Evolutionary conservation across 2,888 invertebrate genomes (phyloP).

Genomic region (Mesochorus sp.): DNA sequence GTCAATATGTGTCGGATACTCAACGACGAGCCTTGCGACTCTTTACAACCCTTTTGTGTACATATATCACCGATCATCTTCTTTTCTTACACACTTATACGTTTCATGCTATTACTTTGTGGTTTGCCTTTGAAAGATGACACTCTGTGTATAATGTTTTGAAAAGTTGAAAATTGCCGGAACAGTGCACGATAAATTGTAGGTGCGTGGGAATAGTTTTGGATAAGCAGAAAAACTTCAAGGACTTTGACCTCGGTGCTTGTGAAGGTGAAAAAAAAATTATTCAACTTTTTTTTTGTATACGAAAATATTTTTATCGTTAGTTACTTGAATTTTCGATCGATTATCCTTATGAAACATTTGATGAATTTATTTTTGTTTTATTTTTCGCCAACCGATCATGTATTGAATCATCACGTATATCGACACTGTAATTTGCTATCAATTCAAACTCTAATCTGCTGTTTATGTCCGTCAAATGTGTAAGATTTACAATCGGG

Average conservation of each 20-base stretch:
- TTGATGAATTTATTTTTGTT: neutral
- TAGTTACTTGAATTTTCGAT: neutral
- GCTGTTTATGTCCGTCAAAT: slow-evolving; percentile 8
- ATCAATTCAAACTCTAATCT: slow-evolving; percentile 3
- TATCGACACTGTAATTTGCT: slow-evolving; percentile 5
- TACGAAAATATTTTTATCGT: too few species aligned
- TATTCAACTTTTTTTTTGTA: neutral
- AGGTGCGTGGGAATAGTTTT: slow-evolving; percentile 50
- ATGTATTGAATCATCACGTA: too few species aligned
- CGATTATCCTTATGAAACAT: neutral
- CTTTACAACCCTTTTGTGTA: slow-evolving; percentile 34
- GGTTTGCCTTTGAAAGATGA: slow-evolving; percentile 14
- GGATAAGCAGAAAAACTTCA: neutral
- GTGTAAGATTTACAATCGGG: slow-evolving; percentile 13
- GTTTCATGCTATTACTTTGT: neutral
- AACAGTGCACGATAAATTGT: neutral
- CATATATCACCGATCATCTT: slow-evolving; percentile 26
- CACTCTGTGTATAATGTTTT: slow-evolving; percentile 2
- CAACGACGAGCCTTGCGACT: slow-evolving; percentile 1
- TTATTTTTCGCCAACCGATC: neutral
- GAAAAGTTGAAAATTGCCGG: slow-evolving; percentile 4
- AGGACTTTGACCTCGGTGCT: too few species aligned
- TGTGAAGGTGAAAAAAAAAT: neutral
- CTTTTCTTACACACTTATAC: neutral
- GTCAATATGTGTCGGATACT: slow-evolving; percentile 36